phyloP scores from a whole-genome alignment of 2,113 vertebrate genomes.

The Hyaena hyaena region DNA sequence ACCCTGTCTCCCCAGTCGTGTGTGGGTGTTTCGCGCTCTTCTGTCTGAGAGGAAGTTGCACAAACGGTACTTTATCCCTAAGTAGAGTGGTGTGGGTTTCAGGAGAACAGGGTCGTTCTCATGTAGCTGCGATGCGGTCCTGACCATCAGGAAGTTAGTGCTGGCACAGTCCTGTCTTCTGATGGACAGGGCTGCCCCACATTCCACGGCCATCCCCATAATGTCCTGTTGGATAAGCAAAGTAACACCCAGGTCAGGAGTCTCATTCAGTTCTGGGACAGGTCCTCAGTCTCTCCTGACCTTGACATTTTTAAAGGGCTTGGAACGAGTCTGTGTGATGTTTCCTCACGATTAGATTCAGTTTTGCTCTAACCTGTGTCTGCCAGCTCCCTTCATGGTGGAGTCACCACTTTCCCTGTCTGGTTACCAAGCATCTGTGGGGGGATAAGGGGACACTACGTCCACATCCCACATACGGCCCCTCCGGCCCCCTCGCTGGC shows the following conservation, averaged over 20 bases:
- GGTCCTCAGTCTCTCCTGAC: background rate
- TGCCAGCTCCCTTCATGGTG: background rate
- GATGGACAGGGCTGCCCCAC: background rate
- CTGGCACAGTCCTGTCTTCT: background rate
- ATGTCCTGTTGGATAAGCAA: background rate
- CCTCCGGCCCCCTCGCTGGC: background rate
- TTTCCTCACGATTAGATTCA: accelerated
- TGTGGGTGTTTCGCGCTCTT: accelerated
- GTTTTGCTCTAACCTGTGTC: background rate
- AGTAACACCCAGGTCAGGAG: accelerated
- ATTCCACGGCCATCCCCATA: too few species aligned
- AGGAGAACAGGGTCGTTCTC: background rate
- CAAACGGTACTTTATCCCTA: background rate
- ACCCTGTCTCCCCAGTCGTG: background rate
- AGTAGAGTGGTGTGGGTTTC: background rate
- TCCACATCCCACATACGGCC: background rate
- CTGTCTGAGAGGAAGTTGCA: background rate
- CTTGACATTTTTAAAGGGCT: background rate
- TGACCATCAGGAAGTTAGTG: accelerated
- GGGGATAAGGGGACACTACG: background rate
- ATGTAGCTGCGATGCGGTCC: accelerated
- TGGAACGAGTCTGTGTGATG: background rate
- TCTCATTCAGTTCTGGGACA: background rate
- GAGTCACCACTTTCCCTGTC: background rate
- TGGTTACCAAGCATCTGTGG: too few species aligned